phyloP scores from a whole-genome alignment of 1,140 invertebrate genomes.

The Drosophila busckii region DNA sequence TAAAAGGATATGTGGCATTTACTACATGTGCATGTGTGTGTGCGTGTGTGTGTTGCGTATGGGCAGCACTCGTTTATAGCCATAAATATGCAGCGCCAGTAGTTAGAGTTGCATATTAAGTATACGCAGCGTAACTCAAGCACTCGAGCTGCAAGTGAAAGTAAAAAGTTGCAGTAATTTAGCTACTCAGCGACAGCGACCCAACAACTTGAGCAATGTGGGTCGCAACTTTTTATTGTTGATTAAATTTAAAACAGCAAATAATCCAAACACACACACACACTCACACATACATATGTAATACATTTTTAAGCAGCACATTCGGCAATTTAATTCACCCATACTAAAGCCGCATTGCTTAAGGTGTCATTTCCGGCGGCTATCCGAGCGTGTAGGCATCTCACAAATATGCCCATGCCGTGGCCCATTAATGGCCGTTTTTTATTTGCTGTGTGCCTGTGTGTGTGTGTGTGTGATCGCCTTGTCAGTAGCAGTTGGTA shows the following conservation, averaged over 20 bases:
- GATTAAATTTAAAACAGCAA: constrained; percentile 22
- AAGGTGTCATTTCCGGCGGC: constrained; percentile 54
- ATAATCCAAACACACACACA: neutral
- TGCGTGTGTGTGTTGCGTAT: constrained; percentile 21
- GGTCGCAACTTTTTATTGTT: constrained; percentile 35
- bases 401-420: constrained; percentile 1
- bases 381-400: neutral
- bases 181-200: constrained; percentile 17
- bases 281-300: constrained; percentile 18
- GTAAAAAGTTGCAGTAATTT: constrained; percentile 5
- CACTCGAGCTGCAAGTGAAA: neutral
- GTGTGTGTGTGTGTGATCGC: no score
- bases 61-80: constrained; percentile 46
- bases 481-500: constrained; percentile 61
- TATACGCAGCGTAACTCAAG: constrained; percentile 54
- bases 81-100: constrained; percentile 60
- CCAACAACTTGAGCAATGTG: constrained; percentile 21
- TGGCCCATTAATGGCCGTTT: no score
- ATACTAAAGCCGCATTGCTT: constrained; percentile 49
- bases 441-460: no score
- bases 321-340: constrained; percentile 12
- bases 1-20: constrained; percentile 76
- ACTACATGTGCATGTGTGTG: constrained; percentile 35
- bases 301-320: constrained; percentile 19
- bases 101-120: constrained; percentile 47